These are phyloP conservation scores for Nixonia krombeini DNA, from an alignment of 1,140 invertebrate genomes.

Conservation along the genomic window DNA sequence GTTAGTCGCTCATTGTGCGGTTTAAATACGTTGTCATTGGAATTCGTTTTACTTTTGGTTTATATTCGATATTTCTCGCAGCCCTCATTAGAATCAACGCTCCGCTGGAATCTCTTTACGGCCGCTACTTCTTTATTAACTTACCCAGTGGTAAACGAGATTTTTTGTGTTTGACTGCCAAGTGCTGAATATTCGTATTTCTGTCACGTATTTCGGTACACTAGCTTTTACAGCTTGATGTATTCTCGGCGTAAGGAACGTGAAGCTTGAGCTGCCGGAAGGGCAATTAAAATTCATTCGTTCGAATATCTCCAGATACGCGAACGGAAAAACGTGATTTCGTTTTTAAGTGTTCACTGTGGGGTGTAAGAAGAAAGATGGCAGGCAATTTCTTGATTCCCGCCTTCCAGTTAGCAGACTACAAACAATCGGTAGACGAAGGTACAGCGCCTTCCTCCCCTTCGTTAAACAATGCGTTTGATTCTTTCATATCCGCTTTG, in stretches of 20 bases:
- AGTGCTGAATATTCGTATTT: slow-evolving; percentile 44
- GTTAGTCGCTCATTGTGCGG: no score
- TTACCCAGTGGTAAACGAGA: slow-evolving; percentile 40
- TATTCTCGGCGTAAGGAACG: slow-evolving; percentile 44
- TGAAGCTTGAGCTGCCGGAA: slow-evolving; percentile 41
- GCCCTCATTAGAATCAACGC: slow-evolving; percentile 19
- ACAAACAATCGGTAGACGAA: no score
- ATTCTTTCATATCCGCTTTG: no score
- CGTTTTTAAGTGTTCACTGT: slow-evolving; percentile 48
- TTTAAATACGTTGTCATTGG: no score
- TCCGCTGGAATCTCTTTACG: slow-evolving; percentile 15
- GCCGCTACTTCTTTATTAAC: slow-evolving; percentile 25
- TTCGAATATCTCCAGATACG: slow-evolving; percentile 49
- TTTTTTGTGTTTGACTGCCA: slow-evolving; percentile 40
- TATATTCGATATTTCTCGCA: neutral
- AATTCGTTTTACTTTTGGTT: no score
- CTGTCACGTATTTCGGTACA: slow-evolving; percentile 48
- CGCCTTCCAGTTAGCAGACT: slow-evolving; percentile 27
- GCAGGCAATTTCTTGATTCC: slow-evolving; percentile 29
- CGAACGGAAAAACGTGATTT: slow-evolving; percentile 55
- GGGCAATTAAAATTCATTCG: slow-evolving; percentile 58
- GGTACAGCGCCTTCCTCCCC: no score
- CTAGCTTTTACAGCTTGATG: slow-evolving; percentile 51
- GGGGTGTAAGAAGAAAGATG: slow-evolving; percentile 28
- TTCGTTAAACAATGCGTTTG: no score